Evolutionary conservation across 2,113 vertebrate genomes (phyloP), one percentile per base, ranked within the genome.

Genomic region (Alethe castanea): DNA sequence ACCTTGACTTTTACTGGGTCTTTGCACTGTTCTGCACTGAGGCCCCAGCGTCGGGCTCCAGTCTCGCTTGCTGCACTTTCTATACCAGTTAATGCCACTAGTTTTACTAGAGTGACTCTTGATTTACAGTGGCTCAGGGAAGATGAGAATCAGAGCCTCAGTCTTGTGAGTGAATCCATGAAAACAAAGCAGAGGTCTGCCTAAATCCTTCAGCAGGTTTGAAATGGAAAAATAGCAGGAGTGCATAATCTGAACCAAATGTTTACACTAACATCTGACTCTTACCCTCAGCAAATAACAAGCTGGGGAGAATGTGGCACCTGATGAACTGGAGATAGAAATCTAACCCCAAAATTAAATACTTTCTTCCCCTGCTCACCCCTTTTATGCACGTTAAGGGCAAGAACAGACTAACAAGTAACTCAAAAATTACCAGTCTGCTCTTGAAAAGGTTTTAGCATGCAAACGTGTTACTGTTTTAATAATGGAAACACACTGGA

Each of bases 101-200:
- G 38, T 82, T 92, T 93, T 80, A 54, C 45, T 19, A 40, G 36
- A 82, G 64, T 6, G 15, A n/a, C 47, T 95, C 42, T 67, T 88
- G 62, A 62, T 87, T 47, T 91, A 47, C 45, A 54, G 54, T 42
- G 60, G 23, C 59, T 42, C 3, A 0, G 45, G 36, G 25, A 73
- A 70, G 90, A 74, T 94, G 91, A 97, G 96, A 73, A 94, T 97
- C 79, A 67, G 66, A 91, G 57, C 84, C 91, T 95, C 28, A 8
- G 8, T 88, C 88, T 94, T 73, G 59, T 53, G 53, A 88, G 62
- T 35, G 66, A 69, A 85, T 82, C 62, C 26, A 6, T 66, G 78
- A 95, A 91, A 91, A 64, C 48, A 76, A 90, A 92, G 36, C 52
- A 91, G 71, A 56, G 11, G 8, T 65, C 71, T 22, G 4, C 71